These are phyloP conservation scores for Daboia siamensis DNA, from an alignment of 2,113 vertebrate species.

Conservation along the genomic window DNA sequence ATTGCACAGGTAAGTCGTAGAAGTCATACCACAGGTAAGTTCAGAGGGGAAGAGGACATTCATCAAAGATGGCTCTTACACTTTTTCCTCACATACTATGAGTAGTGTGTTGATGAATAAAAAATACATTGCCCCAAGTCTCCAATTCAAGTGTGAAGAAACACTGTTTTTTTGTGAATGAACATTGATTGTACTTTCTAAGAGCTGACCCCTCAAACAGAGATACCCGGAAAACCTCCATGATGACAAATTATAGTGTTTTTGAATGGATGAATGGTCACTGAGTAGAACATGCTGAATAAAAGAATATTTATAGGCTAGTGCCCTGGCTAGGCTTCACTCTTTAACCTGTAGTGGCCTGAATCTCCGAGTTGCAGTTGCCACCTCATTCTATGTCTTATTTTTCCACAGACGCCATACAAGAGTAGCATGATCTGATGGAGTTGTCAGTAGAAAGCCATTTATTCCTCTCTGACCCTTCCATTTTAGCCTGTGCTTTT, in stretches of 20 bases:
- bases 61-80: not conserved
- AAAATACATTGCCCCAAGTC: not conserved
- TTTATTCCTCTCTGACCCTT: not conserved
- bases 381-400: not conserved
- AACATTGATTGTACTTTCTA: not conserved
- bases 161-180: not conserved
- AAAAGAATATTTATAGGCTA: not conserved
- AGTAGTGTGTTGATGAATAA: not conserved
- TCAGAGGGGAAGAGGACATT: not conserved
- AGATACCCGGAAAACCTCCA: not conserved
- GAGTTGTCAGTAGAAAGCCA: not conserved
- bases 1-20: not conserved
- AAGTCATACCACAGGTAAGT: not conserved
- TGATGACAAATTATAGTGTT: not conserved
- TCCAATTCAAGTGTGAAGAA: not conserved
- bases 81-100: not conserved
- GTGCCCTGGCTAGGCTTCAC: too few relatives aligned
- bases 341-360: not conserved
- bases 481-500: not conserved
- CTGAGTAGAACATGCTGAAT: not conserved
- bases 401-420: not conserved
- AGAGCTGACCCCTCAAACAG: not conserved
- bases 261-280: not conserved
- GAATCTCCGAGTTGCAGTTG: not conserved
- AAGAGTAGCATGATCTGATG: not conserved